A percentile compares a stretch with the other conserved stretches of the same genome.
Evolutionary conservation across 2,113 vertebrate species (phyloP).

Genomic region (Carollia perspicillata): DNA sequence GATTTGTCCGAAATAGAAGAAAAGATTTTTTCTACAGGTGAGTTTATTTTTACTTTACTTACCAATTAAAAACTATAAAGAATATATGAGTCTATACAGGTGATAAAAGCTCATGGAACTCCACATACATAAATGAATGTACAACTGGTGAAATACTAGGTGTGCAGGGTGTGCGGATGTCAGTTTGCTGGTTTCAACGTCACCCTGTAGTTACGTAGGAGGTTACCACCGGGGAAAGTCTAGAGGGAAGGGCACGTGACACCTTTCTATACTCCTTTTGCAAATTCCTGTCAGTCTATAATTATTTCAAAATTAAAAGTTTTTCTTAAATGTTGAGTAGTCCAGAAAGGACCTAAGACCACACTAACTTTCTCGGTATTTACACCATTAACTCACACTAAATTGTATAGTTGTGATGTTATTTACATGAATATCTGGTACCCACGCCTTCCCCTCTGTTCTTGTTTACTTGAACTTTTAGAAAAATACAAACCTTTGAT

Average conservation of each 20-base stretch:
- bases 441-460: neutral
- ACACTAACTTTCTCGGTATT: neutral
- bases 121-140: neutral
- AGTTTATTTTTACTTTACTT: neutral
- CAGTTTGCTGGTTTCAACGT: neutral
- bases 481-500: neutral
- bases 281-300: neutral
- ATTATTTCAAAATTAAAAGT: neutral
- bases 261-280: neutral
- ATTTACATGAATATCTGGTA: neutral
- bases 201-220: neutral
- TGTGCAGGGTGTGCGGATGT: neutral
- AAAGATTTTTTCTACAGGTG: neutral
- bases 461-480: neutral
- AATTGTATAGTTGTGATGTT: neutral
- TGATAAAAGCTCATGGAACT: neutral
- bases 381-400: neutral
- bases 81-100: neutral
- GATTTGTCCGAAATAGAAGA: neutral
- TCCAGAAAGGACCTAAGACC: neutral
- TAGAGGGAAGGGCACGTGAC: neutral
- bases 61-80: neutral
- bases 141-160: neutral
- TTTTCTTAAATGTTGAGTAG: neutral
- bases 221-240: neutral